phyloP scores from a whole-genome alignment of 1,140 invertebrate genomes.

The Anthonomus grandis region DNA sequence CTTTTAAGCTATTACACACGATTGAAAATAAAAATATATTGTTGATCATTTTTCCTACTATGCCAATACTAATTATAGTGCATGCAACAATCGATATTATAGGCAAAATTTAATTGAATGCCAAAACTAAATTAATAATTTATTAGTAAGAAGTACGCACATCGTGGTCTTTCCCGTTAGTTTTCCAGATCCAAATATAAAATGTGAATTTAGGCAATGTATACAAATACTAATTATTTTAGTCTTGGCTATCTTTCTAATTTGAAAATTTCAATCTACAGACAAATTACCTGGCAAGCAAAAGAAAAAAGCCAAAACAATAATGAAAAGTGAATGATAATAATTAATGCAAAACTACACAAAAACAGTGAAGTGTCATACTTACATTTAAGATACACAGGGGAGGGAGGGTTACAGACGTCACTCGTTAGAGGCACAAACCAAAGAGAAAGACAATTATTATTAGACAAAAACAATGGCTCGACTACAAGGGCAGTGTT shows the following conservation, averaged over 20 bases:
- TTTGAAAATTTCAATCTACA: too few species aligned
- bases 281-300: neutral
- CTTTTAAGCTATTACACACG: too few species aligned
- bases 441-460: conserved; percentile 50
- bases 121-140: neutral
- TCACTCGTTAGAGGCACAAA: conserved; percentile 50
- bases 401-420: conserved; percentile 45
- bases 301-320: neutral
- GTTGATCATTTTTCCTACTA: neutral
- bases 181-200: conserved; percentile 39
- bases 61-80: neutral
- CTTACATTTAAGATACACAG: conserved; percentile 47
- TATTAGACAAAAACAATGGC: conserved; percentile 24
- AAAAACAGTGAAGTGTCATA: conserved; percentile 35
- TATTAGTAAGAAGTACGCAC: neutral
- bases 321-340: conserved; percentile 10
- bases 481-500: neutral
- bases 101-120: too few species aligned
- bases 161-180: conserved; percentile 50
- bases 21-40: neutral
- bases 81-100: too few species aligned
- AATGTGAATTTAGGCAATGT: conserved; percentile 10
- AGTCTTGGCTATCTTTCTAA: too few species aligned
- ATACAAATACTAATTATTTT: too few species aligned
- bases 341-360: conserved; percentile 22